Conservation (phyloP, 2,888 invertebrate genomes). For the Dynastes tityus region DNA sequence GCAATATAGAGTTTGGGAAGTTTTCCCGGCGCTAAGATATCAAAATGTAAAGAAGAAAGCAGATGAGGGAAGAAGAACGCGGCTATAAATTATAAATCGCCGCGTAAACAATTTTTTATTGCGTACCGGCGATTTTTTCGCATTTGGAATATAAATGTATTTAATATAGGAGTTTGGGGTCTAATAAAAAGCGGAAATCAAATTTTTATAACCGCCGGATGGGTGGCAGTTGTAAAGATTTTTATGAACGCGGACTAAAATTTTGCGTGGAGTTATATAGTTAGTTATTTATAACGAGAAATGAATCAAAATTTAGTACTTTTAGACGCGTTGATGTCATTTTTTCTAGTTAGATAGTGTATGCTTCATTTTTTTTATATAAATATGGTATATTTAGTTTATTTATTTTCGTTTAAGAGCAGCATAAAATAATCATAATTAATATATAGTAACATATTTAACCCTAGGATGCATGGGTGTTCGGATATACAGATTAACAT, state of each 20-base stretch:
- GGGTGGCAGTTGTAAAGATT: constrained; percentile 11
- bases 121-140: constrained; percentile 9
- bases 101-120: constrained; percentile 43
- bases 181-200: constrained; percentile 35
- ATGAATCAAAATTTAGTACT: not conserved
- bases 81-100: constrained; percentile 26
- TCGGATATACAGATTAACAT: too few species aligned
- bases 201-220: constrained; percentile 35
- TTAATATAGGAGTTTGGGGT: constrained; percentile 27
- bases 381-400: too few species aligned
- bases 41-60: not conserved
- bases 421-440: too few species aligned
- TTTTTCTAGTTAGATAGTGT: too few species aligned
- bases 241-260: constrained; percentile 13
- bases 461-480: too few species aligned
- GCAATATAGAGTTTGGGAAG: not conserved
- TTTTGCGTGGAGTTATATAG: constrained; percentile 1
- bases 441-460: too few species aligned
- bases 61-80: too few species aligned
- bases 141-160: constrained; percentile 35
- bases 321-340: not conserved
- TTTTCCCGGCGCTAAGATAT: constrained; percentile 1
- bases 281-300: not conserved
- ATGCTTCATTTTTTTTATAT: too few species aligned
- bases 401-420: too few species aligned